Evolutionary conservation across 1,140 invertebrate genomes (phyloP).

Genomic region (Bombus difficillimus): DNA sequence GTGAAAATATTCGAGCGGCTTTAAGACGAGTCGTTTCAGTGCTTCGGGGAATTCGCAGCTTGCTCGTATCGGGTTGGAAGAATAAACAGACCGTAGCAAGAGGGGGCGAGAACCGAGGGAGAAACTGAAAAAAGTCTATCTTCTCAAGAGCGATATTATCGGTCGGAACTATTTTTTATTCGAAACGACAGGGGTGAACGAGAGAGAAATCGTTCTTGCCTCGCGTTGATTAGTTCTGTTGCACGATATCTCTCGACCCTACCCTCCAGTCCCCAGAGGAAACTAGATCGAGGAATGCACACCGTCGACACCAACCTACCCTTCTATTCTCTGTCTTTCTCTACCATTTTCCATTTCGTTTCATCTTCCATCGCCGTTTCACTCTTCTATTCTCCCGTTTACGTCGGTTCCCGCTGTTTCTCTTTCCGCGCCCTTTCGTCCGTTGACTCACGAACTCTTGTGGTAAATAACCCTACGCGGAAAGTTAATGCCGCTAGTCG

Average conservation of each 20-base stretch:
- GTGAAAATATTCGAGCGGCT: constrained; percentile 24
- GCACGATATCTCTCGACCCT: constrained; percentile 66
- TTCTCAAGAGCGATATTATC: constrained; percentile 62
- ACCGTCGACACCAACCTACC: constrained; percentile 6
- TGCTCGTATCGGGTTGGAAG: background rate
- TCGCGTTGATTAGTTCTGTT: constrained; percentile 73
- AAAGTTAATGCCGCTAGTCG: constrained; percentile 38
- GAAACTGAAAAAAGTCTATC: constrained; percentile 52
- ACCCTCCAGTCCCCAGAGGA: constrained; percentile 58
- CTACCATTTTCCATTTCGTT: too few relatives aligned
- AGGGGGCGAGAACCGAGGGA: background rate
- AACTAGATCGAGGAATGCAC: constrained; percentile 59
- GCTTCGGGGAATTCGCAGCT: constrained; percentile 7
- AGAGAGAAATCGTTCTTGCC: constrained; percentile 67
- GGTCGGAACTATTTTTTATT: constrained; percentile 67
- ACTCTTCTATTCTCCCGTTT: constrained; percentile 2
- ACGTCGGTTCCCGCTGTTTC: too few relatives aligned
- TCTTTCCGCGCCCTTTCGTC: constrained; percentile 1
- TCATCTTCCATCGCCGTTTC: background rate
- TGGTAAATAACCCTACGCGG: constrained; percentile 62
- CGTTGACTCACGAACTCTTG: constrained; percentile 39
- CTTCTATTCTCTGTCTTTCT: background rate
- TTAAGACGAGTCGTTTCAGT: background rate
- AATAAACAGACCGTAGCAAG: background rate
- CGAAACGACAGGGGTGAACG: constrained; percentile 45